Conservation (phyloP, 2,888 invertebrate genomes). For the Troglohyphantes excavatus region DNA sequence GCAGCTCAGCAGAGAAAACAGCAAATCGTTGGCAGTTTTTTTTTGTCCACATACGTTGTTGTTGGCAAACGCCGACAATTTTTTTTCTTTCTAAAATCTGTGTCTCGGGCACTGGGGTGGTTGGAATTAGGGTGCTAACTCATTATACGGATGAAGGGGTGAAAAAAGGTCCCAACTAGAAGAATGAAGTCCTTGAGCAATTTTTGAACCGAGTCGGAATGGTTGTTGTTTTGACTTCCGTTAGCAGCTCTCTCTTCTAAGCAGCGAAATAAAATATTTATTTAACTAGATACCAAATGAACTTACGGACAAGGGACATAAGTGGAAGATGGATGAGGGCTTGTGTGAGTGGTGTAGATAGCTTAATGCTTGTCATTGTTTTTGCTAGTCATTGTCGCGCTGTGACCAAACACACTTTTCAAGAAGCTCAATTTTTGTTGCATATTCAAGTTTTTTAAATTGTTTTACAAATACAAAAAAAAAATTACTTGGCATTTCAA, state of each 20-base stretch:
- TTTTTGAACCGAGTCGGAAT: conserved; percentile 26
- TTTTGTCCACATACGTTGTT: not conserved
- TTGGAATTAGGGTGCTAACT: conserved; percentile 3
- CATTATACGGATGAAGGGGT: not conserved
- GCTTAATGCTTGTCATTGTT: no score
- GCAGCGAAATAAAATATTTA: not conserved
- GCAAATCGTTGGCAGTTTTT: not conserved
- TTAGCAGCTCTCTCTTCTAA: not conserved
- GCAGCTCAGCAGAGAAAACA: not conserved
- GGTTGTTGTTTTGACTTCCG: not conserved
- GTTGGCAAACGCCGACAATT: not conserved
- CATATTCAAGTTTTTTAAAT: no score
- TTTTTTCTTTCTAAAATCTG: not conserved
- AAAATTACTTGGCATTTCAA: no score
- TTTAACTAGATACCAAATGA: conserved; percentile 1
- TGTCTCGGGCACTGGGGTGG: not conserved
- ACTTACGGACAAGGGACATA: conserved; percentile 14
- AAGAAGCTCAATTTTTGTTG: no score
- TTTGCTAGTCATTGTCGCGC: no score
- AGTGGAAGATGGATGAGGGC: conserved; percentile 10
- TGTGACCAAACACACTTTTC: no score
- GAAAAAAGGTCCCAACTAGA: conserved; percentile 3
- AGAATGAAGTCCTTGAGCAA: conserved; percentile 47
- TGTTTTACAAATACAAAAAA: no score
- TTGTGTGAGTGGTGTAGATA: no score